Base-by-base conservation (phyloP, 2,888 invertebrate genomes). In the Onthophagus sagittarius region DNA sequence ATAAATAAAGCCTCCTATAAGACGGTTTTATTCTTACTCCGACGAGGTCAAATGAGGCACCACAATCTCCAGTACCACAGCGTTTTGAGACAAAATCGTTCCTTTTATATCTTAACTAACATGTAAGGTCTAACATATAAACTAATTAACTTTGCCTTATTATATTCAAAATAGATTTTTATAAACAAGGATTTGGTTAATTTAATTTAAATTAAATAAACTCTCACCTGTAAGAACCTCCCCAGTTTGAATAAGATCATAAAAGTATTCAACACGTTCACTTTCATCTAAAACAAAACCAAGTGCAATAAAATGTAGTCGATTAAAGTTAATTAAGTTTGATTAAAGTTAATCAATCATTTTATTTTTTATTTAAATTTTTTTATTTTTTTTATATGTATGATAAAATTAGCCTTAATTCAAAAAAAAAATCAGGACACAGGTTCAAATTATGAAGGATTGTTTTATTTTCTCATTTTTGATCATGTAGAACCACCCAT, bases 221-320 rank as follows among this genome's bases (percentile, higher is more conserved):
- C 15, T 63, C 82, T 86, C 86, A 93, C 95, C 95, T 82, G 92
- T 91, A 86, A 92, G 90, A 79, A 97, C 93, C 85, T 94, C 93
- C 78, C 96, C 96, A 79, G 90, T 89, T 87, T 97, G 97, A 83
- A 92, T 91, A 84, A 95, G 88, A 88, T 95, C 94, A 88, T 93
- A 92, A 84, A 94, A 89, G 81, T 94, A 93, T 81, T 91, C 88
- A 83, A 90, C 88, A 79, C 88, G 88, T 83, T 87, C 81, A 74
- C 78, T 75, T 72, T 78, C 80, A 83, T 84, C 85, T 85, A 86
- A 80, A 85, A 86, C 85, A 84, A 84, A 84, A 79, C 76, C 11
- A 70, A 70, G 53, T 39, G 23, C 53, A 70, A 39, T 39, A 70
- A 53, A 53, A 53, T 53, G 39, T 7, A 53, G 1, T 53, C 39